Base-by-base conservation (phyloP, 1,140 invertebrate species). In the Vanessa tameamea region DNA sequence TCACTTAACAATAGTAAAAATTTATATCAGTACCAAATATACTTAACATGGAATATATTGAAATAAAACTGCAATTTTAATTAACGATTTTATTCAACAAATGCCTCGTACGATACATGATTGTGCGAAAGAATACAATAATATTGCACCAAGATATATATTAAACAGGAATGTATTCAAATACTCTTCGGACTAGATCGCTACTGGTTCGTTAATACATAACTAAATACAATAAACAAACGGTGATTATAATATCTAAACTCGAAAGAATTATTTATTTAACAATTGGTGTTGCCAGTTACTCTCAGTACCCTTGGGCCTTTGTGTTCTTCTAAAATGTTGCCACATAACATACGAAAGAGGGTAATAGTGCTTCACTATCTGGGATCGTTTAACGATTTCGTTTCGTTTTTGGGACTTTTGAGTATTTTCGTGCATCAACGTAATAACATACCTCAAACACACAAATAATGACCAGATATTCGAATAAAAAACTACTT, bases 81-180 rank as follows among this genome's bases (percentile, higher is more conserved):
- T 57, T 47, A 72, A 65, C 50, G 16, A 72, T 57, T 72, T 47
- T 57, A 72, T 72, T 72, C n/a, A 72, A 72, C 70, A 72, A 72
- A 72, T 59, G 53, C 64, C 16, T 53, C 51, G 47, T 31, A 47
- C 57, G 15, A 47, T 70, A 70, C 68, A 70, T 26, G 43, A 47
- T 70, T 70, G 68, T 70, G 68, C 68, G 47, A 69, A 47, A 47
- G 43, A 20, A 6, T 61, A 23, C 16, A 43, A 43, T 43, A 43
- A 31, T 59, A 59, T 31, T 23, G 57, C 20, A 59, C 57, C 67
- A 20, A 68, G 59, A 63, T n/a, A 8, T 63, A 26, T 16, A 37
- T 47, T 26, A 14, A 47, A 70, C 11, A 71, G 69, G 69, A 74
- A 74, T 74, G 72, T 64, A 43, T 57, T 48, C 73, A 61, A 72